Evolutionary conservation across 2,113 vertebrate genomes (phyloP).

Genomic region (Saccopteryx leptura): DNA sequence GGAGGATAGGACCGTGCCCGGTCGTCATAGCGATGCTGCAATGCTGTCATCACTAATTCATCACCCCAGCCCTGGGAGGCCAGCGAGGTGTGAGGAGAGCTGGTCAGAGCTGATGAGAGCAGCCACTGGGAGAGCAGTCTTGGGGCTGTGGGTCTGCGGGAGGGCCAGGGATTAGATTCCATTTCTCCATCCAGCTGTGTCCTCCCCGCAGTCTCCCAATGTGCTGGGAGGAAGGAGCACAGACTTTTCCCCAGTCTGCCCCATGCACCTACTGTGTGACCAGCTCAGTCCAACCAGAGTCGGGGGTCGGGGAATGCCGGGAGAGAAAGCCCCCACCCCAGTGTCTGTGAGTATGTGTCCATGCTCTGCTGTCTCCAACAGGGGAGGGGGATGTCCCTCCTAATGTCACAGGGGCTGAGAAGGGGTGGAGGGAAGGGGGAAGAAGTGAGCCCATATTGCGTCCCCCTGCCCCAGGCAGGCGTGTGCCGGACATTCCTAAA

Average conservation of each 20-base stretch:
- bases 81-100: slow-evolving; percentile 67
- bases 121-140: neutral
- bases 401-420: neutral
- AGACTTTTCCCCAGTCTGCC: neutral
- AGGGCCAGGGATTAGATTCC: neutral
- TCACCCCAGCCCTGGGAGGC: slow-evolving; percentile 55
- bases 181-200: neutral
- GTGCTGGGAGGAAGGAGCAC: neutral
- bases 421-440: neutral
- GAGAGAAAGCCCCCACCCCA: neutral
- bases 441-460: neutral
- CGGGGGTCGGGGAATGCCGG: neutral
- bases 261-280: neutral
- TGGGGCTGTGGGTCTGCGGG: neutral
- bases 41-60: slow-evolving; percentile 77
- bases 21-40: slow-evolving; percentile 72
- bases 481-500: neutral
- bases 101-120: slow-evolving; percentile 34
- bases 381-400: neutral
- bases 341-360: neutral
- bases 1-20: neutral
- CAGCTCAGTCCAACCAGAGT: neutral
- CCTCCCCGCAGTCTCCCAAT: neutral
- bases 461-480: neutral
- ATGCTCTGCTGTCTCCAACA: neutral